Evolutionary conservation across 1,140 invertebrate genomes (phyloP).

Genomic region (Magallana angulata): DNA sequence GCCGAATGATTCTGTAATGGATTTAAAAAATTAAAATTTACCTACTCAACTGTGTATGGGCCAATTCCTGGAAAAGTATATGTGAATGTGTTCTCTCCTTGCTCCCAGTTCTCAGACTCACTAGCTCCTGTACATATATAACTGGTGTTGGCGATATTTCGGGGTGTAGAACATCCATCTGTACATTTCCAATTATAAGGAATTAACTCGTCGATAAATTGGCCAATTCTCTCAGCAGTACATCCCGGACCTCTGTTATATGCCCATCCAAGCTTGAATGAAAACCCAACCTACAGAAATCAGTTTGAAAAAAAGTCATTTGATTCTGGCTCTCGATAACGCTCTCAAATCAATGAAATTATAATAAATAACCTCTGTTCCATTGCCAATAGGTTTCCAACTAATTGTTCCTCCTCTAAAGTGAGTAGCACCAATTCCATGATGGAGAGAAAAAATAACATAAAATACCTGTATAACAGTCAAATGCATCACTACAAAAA

Average conservation of each 20-base stretch:
- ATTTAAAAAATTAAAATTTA: neutral
- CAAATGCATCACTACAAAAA: too few species aligned
- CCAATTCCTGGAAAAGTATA: neutral
- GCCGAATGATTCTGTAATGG: too few species aligned
- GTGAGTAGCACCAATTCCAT: constrained; percentile 13
- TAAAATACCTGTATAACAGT: too few species aligned
- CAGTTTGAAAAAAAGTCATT: too few species aligned
- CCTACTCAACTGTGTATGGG: neutral
- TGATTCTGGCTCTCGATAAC: too few species aligned
- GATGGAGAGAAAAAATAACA: too few species aligned
- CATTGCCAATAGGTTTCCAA: constrained; percentile 46
- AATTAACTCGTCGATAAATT: neutral
- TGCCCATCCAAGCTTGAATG: neutral
- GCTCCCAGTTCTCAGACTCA: neutral
- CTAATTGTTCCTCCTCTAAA: constrained; percentile 59
- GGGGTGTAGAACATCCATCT: neutral
- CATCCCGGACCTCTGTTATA: neutral
- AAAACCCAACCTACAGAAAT: neutral
- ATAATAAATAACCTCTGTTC: constrained; percentile 30
- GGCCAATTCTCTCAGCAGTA: neutral
- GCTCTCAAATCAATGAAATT: too few species aligned
- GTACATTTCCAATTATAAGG: neutral
- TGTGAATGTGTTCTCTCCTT: neutral
- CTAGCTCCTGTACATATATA: constrained; percentile 6
- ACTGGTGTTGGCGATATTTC: neutral